Evolutionary conservation across 2,797 vertebrate species (phyloP).

Genomic region (Tragopan temminckii): DNA sequence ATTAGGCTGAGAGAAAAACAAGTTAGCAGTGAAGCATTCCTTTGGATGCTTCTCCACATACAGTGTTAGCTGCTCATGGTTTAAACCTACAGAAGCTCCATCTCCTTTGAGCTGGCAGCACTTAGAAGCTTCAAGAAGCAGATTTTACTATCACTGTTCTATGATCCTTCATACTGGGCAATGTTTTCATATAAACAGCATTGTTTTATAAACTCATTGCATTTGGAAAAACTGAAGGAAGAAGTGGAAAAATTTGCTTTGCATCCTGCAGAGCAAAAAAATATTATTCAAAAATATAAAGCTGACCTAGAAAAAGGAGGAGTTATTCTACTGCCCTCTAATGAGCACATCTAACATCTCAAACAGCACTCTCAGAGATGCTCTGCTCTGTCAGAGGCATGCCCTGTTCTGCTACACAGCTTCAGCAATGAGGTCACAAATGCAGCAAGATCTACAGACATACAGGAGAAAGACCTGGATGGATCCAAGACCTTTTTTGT

Average conservation of each 20-base stretch:
- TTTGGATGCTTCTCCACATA: conserved; percentile 16
- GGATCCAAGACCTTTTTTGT: background rate
- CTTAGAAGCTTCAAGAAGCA: background rate
- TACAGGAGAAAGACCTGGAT: background rate
- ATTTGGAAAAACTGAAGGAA: background rate
- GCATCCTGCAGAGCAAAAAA: background rate
- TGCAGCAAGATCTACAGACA: background rate
- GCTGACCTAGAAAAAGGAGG: conserved; percentile 62
- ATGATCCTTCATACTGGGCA: background rate
- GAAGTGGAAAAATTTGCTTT: conserved; percentile 28
- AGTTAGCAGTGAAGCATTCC: background rate
- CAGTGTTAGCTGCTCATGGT: background rate
- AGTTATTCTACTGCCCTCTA: conserved; percentile 72
- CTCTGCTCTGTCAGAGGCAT: background rate
- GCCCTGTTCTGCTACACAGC: background rate
- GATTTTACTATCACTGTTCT: background rate
- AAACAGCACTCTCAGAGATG: background rate
- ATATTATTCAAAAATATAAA: conserved; percentile 4
- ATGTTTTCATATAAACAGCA: background rate
- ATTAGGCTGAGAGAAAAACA: background rate
- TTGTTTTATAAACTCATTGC: background rate
- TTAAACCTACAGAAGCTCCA: background rate
- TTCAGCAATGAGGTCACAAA: background rate
- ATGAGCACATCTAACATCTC: conserved; percentile 41
- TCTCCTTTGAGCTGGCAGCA: background rate